Percentiles rank a stretch among this genome's conserved stretches.
phyloP scores from a whole-genome alignment of 2,888 invertebrate species.

The Thereva unica region DNA sequence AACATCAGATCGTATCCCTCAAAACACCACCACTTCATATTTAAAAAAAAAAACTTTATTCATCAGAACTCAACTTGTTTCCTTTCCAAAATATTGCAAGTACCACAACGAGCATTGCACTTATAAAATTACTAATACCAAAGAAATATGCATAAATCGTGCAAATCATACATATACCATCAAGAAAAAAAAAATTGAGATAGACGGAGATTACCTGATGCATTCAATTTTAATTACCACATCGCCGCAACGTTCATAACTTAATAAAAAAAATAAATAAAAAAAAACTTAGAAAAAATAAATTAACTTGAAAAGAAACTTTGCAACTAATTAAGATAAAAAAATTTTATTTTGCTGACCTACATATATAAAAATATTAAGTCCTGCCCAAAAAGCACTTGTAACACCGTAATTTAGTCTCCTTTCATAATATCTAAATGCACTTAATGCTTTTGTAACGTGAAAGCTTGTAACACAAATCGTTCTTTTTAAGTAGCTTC shows the following conservation, averaged over 20 bases:
- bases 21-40: too few relatives aligned
- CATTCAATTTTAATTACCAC: constrained; percentile 11
- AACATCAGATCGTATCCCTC: too few relatives aligned
- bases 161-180: too few relatives aligned
- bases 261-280: constrained; percentile 10
- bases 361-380: neutral
- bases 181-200: too few relatives aligned
- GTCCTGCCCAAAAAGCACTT: constrained; percentile 14
- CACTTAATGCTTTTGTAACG: constrained; percentile 40
- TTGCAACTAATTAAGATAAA: constrained; percentile 3
- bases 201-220: neutral
- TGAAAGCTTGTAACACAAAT: constrained; percentile 36
- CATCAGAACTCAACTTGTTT: too few relatives aligned
- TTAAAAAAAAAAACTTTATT: too few relatives aligned
- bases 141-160: neutral
- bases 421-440: constrained; percentile 34
- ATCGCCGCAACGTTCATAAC: constrained; percentile 30
- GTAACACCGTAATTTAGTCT: constrained; percentile 12
- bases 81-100: too few relatives aligned
- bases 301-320: too few relatives aligned
- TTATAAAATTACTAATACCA: too few relatives aligned
- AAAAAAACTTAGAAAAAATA: neutral
- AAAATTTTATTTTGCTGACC: neutral
- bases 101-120: too few relatives aligned
- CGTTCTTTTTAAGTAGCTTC: constrained; percentile 30